Evolutionary conservation across 1,140 invertebrate genomes (phyloP).

Genomic region (Homalodisca vitripennis): DNA sequence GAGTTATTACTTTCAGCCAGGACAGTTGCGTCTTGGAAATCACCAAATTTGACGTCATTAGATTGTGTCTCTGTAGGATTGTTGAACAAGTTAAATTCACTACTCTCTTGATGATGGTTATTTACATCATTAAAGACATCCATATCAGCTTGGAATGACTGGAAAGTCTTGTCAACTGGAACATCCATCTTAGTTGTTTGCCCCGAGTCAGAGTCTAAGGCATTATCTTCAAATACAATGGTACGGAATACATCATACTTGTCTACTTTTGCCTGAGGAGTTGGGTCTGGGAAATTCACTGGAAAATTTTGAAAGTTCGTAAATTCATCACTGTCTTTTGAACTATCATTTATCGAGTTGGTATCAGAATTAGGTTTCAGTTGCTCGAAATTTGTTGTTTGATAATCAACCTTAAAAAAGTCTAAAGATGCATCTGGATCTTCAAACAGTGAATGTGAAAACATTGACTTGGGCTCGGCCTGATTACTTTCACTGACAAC

Average conservation of each 20-base stretch:
- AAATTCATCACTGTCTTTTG: conserved; percentile 34
- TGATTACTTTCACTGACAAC: background rate
- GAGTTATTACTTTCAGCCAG: background rate
- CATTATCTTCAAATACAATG: background rate
- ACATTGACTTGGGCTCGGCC: background rate
- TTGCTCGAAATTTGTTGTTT: conserved; percentile 15
- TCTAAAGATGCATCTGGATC: background rate
- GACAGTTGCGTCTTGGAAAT: background rate
- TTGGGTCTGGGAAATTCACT: background rate
- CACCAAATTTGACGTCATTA: background rate
- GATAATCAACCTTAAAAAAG: background rate
- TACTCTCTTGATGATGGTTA: background rate
- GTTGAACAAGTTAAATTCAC: background rate
- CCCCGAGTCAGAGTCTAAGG: background rate
- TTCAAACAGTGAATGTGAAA: background rate
- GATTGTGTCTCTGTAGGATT: background rate
- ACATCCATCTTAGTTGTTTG: background rate
- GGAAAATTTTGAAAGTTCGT: conserved; percentile 38
- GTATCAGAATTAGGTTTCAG: background rate
- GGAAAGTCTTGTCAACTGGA: background rate
- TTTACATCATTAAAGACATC: background rate
- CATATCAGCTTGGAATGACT: background rate
- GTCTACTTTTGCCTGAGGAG: background rate
- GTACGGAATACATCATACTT: conserved; percentile 19
- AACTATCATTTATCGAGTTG: no score